A percentile compares a stretch with the other conserved stretches of the same genome.
phyloP scores from a whole-genome alignment of 2,888 invertebrate species.

The Ramazzottius varieornatus region DNA sequence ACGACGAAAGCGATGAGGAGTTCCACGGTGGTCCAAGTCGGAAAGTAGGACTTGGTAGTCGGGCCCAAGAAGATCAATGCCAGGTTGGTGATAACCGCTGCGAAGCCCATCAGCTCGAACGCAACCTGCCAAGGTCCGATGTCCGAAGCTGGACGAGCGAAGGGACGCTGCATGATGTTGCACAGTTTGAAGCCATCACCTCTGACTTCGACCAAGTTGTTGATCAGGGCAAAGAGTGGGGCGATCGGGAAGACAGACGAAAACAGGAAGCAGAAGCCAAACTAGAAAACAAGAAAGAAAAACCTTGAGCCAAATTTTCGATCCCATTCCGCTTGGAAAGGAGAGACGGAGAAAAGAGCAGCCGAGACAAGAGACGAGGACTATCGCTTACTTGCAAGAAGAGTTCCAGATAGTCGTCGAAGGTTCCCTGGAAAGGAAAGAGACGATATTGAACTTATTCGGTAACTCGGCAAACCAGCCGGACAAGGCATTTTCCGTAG shows the following conservation, averaged over 20 bases:
- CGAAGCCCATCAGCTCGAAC: slow-evolving; percentile 37
- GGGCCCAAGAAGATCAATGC: slow-evolving; percentile 42
- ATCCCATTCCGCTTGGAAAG: no score
- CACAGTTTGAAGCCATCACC: slow-evolving; percentile 48
- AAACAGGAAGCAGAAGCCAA: slow-evolving; percentile 48
- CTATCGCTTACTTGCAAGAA: slow-evolving; percentile 32
- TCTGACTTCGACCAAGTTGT: slow-evolving; percentile 44
- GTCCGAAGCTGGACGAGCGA: slow-evolving; percentile 36
- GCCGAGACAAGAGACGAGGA: no score
- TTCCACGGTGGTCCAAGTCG: slow-evolving; percentile 23
- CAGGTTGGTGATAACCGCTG: slow-evolving; percentile 43
- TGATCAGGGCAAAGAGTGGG: slow-evolving; percentile 42
- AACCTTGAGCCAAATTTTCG: no score
- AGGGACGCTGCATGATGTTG: slow-evolving; percentile 39
- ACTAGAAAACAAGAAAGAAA: slow-evolving; percentile 18
- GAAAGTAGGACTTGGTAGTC: slow-evolving; percentile 28
- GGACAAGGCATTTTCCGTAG: no score
- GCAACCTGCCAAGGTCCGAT: slow-evolving; percentile 49
- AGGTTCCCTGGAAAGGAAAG: slow-evolving; percentile 33
- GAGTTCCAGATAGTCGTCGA: slow-evolving; percentile 48
- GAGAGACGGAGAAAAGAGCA: no score
- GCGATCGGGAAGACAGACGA: slow-evolving; percentile 48
- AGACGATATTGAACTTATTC: no score
- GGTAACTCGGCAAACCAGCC: no score
- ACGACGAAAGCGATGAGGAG: slow-evolving; percentile 37